A percentile compares a stretch with the other conserved stretches of the same genome.
Evolutionary conservation across 2,797 vertebrate species (phyloP).

Genomic region (Xenopus petersii): DNA sequence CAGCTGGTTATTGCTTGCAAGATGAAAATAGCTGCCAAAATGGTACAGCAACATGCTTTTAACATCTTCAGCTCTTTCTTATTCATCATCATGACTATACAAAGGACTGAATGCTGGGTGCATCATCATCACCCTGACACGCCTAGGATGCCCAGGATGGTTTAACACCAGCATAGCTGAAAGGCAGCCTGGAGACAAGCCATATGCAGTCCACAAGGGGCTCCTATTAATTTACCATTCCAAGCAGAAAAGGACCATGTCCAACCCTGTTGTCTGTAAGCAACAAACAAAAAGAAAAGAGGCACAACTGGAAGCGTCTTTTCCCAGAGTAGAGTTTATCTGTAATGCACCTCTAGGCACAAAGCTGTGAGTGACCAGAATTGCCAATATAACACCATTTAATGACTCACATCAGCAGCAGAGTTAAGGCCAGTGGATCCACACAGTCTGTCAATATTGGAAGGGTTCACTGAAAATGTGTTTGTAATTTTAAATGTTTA

Average conservation of each 20-base stretch:
- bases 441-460: no score
- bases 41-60: slow-evolving; percentile 32
- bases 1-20: slow-evolving; percentile 43
- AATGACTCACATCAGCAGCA: no score
- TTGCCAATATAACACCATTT: neutral
- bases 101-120: neutral
- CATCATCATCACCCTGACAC: slow-evolving; percentile 13
- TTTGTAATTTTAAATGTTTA: no score
- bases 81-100: neutral
- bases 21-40: slow-evolving; percentile 39
- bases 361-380: neutral
- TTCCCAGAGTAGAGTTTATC: no score
- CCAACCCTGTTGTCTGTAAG: neutral
- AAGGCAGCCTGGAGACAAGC: slow-evolving; percentile 1
- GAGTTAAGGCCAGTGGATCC: no score
- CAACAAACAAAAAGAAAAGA: neutral
- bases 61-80: slow-evolving; percentile 26
- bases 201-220: neutral
- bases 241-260: slow-evolving; percentile 10
- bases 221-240: neutral
- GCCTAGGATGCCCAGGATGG: neutral
- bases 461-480: no score
- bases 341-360: neutral
- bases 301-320: no score
- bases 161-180: neutral